Base-by-base conservation (phyloP, 2,888 invertebrate species). In the Drosophila subsilvestris region DNA sequence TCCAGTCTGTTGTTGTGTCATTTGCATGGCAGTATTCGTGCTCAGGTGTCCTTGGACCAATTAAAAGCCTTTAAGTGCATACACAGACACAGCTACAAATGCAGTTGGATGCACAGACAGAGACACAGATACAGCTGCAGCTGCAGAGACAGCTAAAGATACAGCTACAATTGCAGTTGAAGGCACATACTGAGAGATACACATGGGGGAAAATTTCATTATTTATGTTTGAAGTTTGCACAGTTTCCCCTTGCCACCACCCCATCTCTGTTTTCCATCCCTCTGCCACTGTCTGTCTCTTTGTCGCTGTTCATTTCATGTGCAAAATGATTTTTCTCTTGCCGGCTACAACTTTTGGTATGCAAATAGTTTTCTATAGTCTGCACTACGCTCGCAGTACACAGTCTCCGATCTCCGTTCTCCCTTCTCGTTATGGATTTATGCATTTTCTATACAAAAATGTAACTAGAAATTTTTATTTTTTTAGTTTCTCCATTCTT, bases 41-140 rank as follows among this genome's bases (percentile, higher is more conserved):
- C 45, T 73, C 71, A 77, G 75, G 70, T 79, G 81, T 70, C 86
- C 86, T 86, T 83, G 83, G 72, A 66, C 86, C 86, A 83, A 83
- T 83, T 86, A 83, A 86, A 83, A 71, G 75, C 70, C 80, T 74
- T 70, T 60, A 66, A 61, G 59, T 61, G 59, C 61, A 51, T 47
- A 66, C 58, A 63, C 44, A 54, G 43, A 62, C 47, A 61, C 42
- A 37, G 37, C 37, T n/a, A n/a, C 37, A 37, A 6, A 7, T 37
- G 14, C 37, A 37, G n/a, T n/a, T 37, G 37, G 14, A 37, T 6
- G 37, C n/a, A 37, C 37, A 7, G 14, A 44, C 32, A n/a, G 32
- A 29, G 20, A 50, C 49, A 44, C 44, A 37, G 27, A 32, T 5
- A 37, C 54, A 29, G 20, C 18, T 8, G n/a, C n/a, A n/a, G n/a